Evolutionary conservation across 1,140 invertebrate genomes (phyloP), one percentile per base, ranked within the genome.

Genomic region (Drosophila repleta): DNA sequence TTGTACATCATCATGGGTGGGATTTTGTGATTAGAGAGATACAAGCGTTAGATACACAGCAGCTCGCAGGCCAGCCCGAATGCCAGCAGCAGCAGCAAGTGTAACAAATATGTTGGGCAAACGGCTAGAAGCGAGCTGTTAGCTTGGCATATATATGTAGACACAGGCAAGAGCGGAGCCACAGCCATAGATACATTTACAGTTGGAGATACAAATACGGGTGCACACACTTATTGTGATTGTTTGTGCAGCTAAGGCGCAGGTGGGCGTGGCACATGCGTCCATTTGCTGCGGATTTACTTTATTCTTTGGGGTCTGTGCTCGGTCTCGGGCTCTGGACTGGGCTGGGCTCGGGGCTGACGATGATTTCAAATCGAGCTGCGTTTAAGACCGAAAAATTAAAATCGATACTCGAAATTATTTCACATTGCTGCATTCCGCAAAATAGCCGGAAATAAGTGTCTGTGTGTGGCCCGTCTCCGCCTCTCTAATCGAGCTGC

Each of bases 1-100:
- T 20, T 60, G 43, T 46, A 66, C 80, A 83, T 82, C 80, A 83
- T 82, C 82, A 85, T 85, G 82, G 82, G 82, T 87, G 82, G 82
- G 82, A 85, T 85, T 85, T 85, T 85, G 82, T 85, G 82, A 85
- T 85, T 85, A 85, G 70, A 74, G 41, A 45, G 63, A 69, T 62
- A 73, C 55, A 60, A 74, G 63, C 53, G 15, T 13, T 21, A 52
- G 57, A 67, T 73, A 60, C 52, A 39, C 51, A 60, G 52, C 21
- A 32, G 39, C 35, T 49, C 20, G 17, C 29, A 32, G 67, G 37
- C 20, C 20, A 43, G 32, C 29, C 48, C 29, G 60, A 60, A 20
- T 20, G 35, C 37, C 21, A 32, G 21, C 46, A 21, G 35, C 32
- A 21, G 10, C 56, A 65, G 62, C 76, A 76, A 85, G 76, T 84